Base-by-base conservation (phyloP, 2,888 invertebrate species). In the Mechanitis messenoides region DNA sequence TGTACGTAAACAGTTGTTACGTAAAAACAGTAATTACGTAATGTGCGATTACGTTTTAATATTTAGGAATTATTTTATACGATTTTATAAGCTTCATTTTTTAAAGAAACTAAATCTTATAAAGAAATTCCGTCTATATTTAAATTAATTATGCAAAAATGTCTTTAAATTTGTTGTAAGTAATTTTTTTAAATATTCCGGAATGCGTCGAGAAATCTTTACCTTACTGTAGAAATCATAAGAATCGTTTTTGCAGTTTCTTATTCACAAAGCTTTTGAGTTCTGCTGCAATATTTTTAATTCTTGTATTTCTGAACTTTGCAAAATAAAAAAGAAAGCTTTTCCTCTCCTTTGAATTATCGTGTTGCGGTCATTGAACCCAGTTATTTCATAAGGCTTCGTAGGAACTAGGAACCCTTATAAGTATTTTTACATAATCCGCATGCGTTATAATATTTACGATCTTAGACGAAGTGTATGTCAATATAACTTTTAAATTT, bases 331-430 rank as follows among this genome's bases (percentile, higher is more conserved):
- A 60, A 64, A 61, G 62, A 57, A 64, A 61, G 62, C 59, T 58
- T 64, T 66, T 62, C 64, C 66, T 66, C 60, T 62, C 64, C 66
- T 66, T 64, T 60, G 62, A 65, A 66, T 66, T 64, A 66, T 64
- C 62, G 62, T 61, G 59, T 54, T 58, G 61, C 60, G 66, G 64
- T 64, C 64, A 64, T 46, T 60, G 66, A 62, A 64, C 66, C 58
- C 61, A 50, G 31, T 42, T n/a, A 55, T 64, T 62, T 64, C 60
- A 60, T 66, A 64, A 66, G 66, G 66, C 62, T 66, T 66, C 66
- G 54, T 62, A 55, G 53, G 59, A 47, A 53, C 60, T 64, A 58
- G 62, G 64, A 64, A 60, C 62, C 66, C 62, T 62, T 66, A 66
- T 55, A 66, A 66, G 63, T 66, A 9, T 50, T 31, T 42, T 54